phyloP scores from a whole-genome alignment of 2,113 vertebrate genomes.

The Chaetodon auriga region DNA sequence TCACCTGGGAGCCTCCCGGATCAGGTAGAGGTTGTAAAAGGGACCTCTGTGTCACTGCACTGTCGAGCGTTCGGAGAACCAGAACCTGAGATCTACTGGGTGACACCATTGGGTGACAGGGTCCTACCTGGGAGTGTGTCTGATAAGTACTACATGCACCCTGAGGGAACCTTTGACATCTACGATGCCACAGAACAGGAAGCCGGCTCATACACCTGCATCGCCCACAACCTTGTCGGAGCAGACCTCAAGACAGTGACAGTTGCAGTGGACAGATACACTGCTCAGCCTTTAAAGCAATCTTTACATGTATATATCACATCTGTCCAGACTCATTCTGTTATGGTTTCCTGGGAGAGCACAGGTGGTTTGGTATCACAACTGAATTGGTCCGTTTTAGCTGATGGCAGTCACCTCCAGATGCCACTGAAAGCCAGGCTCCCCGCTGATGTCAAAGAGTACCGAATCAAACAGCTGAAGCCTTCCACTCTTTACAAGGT shows the following conservation, averaged over 20 bases:
- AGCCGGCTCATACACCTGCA: conserved; percentile 92
- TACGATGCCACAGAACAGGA: conserved; percentile 87
- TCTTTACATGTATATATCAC: conserved; percentile 87
- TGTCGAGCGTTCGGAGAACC: conserved; percentile 95
- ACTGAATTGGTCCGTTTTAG: conserved; percentile 89
- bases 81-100: conserved; percentile 95
- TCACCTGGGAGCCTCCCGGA: conserved; percentile 91
- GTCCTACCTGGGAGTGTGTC: conserved; percentile 87
- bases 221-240: conserved; percentile 94
- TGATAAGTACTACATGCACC: conserved; percentile 90
- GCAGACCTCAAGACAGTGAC: conserved; percentile 91
- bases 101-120: conserved; percentile 90
- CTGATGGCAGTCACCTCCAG: conserved; percentile 73
- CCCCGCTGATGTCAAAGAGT: conserved; percentile 89
- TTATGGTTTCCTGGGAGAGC: conserved; percentile 93
- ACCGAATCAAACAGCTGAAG: conserved; percentile 91
- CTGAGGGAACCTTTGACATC: conserved; percentile 93
- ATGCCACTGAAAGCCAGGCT: conserved; percentile 88
- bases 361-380: conserved; percentile 88
- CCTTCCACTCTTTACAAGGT: conserved; percentile 91
- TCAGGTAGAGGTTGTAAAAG: conserved; percentile 82
- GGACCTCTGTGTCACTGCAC: conserved; percentile 89
- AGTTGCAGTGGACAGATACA: conserved; percentile 89
- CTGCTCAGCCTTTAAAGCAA: conserved; percentile 81
- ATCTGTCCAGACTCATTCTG: conserved; percentile 88